Conservation (phyloP, 2,888 invertebrate genomes). For the Lamproptera curius region DNA sequence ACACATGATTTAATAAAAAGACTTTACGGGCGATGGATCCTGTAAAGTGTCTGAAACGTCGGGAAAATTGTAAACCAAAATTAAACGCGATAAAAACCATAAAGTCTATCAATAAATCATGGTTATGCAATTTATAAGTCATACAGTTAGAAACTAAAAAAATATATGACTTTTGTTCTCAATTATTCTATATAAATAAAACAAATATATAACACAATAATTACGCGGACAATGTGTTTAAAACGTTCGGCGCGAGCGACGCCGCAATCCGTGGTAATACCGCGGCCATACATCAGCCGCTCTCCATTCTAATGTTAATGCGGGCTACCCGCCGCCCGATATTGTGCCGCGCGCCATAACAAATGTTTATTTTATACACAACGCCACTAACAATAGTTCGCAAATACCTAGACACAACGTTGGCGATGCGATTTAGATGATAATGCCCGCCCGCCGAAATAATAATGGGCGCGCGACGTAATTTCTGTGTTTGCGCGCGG, state of each 20-base stretch:
- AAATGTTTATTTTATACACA: slow-evolving; percentile 79
- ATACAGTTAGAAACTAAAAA: too few relatives aligned
- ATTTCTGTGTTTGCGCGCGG: slow-evolving; percentile 52
- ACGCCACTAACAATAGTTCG: slow-evolving; percentile 77
- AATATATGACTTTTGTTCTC: too few relatives aligned
- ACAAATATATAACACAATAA: background rate
- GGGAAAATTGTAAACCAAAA: too few relatives aligned
- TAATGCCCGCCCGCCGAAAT: slow-evolving; percentile 66
- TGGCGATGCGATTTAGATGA: slow-evolving; percentile 75
- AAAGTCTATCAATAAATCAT: too few relatives aligned
- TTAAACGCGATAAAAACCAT: too few relatives aligned
- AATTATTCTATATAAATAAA: too few relatives aligned
- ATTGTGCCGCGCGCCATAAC: slow-evolving; percentile 72
- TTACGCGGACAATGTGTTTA: background rate
- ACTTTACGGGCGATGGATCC: too few relatives aligned
- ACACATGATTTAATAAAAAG: too few relatives aligned
- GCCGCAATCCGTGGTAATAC: slow-evolving; percentile 38
- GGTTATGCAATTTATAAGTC: too few relatives aligned
- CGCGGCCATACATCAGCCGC: slow-evolving; percentile 66
- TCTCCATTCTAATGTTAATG: slow-evolving; percentile 74
- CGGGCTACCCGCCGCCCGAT: slow-evolving; percentile 57
- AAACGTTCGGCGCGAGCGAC: slow-evolving; percentile 12
- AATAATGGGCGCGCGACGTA: slow-evolving; percentile 62
- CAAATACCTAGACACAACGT: slow-evolving; percentile 76
- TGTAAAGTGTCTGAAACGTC: too few relatives aligned